A percentile compares a stretch with the other conserved stretches of the same genome.
These are phyloP conservation scores for Myotis yumanensis DNA, from an alignment of 2,113 vertebrate genomes.

Conservation along the genomic window DNA sequence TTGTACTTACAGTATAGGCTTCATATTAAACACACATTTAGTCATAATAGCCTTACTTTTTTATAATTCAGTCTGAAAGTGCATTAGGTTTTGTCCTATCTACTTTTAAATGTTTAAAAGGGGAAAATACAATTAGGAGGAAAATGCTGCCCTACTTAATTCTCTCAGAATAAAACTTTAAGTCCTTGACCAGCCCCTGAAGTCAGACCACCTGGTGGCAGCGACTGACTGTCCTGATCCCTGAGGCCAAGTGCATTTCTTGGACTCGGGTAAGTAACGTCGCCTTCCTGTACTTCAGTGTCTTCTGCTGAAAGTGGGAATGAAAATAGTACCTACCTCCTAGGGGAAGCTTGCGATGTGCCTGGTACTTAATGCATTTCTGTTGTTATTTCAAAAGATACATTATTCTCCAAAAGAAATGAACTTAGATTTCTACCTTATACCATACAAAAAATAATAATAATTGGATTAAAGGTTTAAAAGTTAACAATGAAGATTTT, in stretches of 20 bases:
- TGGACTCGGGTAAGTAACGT: not conserved
- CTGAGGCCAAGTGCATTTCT: not conserved
- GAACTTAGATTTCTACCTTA: slow-evolving; percentile 34
- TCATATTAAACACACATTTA: not conserved
- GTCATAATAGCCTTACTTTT: not conserved
- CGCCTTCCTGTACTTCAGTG: not conserved
- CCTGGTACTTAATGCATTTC: not conserved
- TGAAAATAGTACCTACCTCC: slow-evolving; percentile 8
- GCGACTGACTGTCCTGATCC: not conserved
- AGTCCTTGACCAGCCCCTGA: not conserved
- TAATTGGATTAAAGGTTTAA: not conserved
- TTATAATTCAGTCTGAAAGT: not conserved
- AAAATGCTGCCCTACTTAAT: not conserved
- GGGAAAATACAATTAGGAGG: not conserved
- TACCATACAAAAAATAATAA: not conserved
- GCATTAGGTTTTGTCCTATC: not conserved
- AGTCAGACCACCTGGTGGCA: not conserved
- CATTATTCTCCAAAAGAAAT: slow-evolving; percentile 18
- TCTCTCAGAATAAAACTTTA: not conserved
- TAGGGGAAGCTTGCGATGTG: not conserved
- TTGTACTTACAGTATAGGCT: not conserved
- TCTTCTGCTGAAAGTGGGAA: not conserved
- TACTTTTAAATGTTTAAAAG: slow-evolving; percentile 36
- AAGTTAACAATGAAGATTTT: not conserved
- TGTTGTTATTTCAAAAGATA: not conserved